phyloP scores from a whole-genome alignment of 2,113 vertebrate species.

The Phylloscopus trochiloides region DNA sequence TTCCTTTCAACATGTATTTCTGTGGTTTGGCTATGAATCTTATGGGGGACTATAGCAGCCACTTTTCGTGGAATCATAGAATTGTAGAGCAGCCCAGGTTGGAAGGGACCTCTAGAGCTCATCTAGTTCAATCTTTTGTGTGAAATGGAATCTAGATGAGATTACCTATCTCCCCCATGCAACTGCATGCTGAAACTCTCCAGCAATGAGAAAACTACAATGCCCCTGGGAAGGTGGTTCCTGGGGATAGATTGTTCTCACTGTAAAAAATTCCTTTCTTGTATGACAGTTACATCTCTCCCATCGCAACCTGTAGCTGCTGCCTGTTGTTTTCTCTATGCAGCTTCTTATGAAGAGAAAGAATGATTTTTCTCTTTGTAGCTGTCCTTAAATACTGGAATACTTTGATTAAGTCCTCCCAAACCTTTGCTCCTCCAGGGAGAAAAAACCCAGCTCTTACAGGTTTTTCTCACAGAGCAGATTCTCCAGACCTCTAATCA shows the following conservation, averaged over 20 bases:
- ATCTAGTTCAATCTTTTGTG: background rate
- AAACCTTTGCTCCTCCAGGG: background rate
- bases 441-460: background rate
- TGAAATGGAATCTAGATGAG: background rate
- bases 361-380: background rate
- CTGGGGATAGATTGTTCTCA: background rate
- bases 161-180: background rate
- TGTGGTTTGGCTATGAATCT: background rate
- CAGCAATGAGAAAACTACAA: background rate
- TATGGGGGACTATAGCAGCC: no score
- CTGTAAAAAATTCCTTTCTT: background rate
- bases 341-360: background rate
- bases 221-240: background rate
- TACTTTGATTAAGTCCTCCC: background rate
- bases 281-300: background rate
- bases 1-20: background rate
- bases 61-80: background rate
- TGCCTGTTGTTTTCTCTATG: background rate
- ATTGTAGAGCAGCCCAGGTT: background rate
- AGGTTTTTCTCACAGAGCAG: background rate
- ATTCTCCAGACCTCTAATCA: background rate
- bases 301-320: background rate
- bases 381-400: background rate
- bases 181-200: background rate
- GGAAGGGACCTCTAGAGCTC: background rate